Percentiles rank a stretch among this genome's conserved stretches.
phyloP scores from a whole-genome alignment of 2,888 invertebrate genomes.

The Drosophila aldrichi region DNA sequence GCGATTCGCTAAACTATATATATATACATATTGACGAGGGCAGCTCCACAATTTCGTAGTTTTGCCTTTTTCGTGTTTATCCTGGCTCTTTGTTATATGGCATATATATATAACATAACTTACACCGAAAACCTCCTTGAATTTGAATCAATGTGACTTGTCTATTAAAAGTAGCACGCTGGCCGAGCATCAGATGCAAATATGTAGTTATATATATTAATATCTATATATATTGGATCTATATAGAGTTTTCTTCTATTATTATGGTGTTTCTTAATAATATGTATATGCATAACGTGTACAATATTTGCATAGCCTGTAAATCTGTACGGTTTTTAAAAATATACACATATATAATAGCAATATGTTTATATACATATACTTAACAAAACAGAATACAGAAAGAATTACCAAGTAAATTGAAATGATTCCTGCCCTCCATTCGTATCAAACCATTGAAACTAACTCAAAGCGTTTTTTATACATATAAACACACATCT shows the following conservation, averaged over 20 bases:
- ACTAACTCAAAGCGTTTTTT: conserved; percentile 76
- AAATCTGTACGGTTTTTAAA: conserved; percentile 67
- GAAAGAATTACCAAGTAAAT: conserved; percentile 72
- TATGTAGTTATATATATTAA: conserved; percentile 39
- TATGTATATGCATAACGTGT: conserved; percentile 43
- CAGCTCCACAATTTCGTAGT: conserved; percentile 58
- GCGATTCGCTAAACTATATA: conserved; percentile 33
- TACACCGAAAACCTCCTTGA: conserved; percentile 76
- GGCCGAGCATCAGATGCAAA: conserved; percentile 75
- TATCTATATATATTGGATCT: conserved; percentile 33
- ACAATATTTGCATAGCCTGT: conserved; percentile 51
- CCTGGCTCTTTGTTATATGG: conserved; percentile 32
- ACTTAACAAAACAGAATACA: conserved; percentile 58
- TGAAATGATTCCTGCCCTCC: conserved; percentile 85
- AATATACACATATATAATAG: conserved; percentile 57
- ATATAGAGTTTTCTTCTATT: conserved; percentile 66
- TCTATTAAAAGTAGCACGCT: conserved; percentile 75
- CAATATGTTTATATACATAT: conserved; percentile 20
- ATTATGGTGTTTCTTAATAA: conserved; percentile 42
- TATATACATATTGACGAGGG: conserved; percentile 21
- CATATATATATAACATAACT: conserved; percentile 26
- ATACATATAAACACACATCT: conserved; percentile 48
- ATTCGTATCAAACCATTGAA: conserved; percentile 81
- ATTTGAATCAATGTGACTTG: conserved; percentile 81
- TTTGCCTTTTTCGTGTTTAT: conserved; percentile 55